Conservation (phyloP, 1,140 invertebrate species). For the Augochlora pura region DNA sequence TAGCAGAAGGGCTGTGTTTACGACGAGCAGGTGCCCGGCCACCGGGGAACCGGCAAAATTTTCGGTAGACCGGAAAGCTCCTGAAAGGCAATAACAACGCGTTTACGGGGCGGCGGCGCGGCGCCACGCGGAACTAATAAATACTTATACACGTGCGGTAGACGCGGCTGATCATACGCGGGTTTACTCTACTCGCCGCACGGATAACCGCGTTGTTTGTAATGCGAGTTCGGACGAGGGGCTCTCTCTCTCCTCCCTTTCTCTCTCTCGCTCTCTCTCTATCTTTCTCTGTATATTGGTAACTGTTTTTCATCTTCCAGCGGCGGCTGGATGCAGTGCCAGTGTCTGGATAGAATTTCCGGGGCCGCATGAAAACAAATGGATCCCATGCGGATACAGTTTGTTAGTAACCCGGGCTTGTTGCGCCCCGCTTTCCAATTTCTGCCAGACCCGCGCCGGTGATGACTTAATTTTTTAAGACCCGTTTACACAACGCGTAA, state of each 20-base stretch:
- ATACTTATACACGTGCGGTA: background rate
- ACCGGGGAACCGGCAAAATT: background rate
- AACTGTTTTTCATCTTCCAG: constrained; percentile 10
- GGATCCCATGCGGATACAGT: background rate
- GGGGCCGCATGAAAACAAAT: constrained; percentile 14
- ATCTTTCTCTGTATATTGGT: background rate
- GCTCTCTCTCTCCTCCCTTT: too few species aligned
- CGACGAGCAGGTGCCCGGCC: background rate
- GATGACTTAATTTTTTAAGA: background rate
- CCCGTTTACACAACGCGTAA: too few species aligned
- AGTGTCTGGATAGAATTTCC: constrained; percentile 6
- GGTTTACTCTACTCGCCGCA: background rate
- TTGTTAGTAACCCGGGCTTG: background rate
- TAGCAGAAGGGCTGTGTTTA: background rate
- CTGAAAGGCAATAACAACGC: background rate
- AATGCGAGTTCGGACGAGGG: background rate
- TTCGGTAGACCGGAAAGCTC: background rate
- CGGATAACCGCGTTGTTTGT: background rate
- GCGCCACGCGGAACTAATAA: background rate
- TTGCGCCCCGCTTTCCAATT: constrained; percentile 21
- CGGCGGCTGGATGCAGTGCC: background rate
- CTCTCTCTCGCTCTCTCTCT: too few species aligned
- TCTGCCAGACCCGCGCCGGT: background rate
- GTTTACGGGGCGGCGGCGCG: background rate
- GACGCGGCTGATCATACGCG: background rate